Conservation (phyloP, 1,140 invertebrate species). For the Heliothis virescens region DNA sequence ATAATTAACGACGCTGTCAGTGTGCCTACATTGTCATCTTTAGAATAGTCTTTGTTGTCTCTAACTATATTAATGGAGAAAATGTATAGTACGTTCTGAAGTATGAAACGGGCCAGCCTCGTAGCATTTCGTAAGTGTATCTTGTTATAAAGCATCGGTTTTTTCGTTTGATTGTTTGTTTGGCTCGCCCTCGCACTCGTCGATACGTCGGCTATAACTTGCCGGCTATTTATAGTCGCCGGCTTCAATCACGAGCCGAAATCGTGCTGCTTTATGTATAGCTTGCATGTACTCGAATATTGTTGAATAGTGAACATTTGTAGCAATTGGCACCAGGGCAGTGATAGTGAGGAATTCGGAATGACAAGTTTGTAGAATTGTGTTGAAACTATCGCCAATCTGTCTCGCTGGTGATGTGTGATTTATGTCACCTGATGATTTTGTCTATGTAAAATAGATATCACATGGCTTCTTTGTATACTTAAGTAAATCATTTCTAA, state of each 20-base stretch:
- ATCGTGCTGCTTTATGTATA: slow-evolving; percentile 48
- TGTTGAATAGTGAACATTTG: slow-evolving; percentile 5
- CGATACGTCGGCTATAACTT: slow-evolving; percentile 56
- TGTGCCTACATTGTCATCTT: too few relatives aligned
- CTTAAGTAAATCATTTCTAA: too few relatives aligned
- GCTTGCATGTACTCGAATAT: not conserved
- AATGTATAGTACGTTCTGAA: too few relatives aligned
- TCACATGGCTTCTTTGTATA: not conserved
- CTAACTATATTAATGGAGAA: too few relatives aligned
- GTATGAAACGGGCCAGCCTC: not conserved
- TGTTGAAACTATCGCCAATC: not conserved
- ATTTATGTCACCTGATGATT: not conserved
- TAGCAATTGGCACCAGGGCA: not conserved
- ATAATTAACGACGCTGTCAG: too few relatives aligned
- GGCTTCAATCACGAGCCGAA: slow-evolving; percentile 53
- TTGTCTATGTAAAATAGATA: not conserved
- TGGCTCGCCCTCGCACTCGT: slow-evolving; percentile 65
- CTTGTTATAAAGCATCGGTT: slow-evolving; percentile 1
- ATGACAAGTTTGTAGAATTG: not conserved
- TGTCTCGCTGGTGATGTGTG: not conserved
- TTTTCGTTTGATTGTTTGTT: slow-evolving; percentile 60
- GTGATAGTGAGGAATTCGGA: not conserved
- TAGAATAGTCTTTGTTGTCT: too few relatives aligned
- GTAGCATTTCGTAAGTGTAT: not conserved
- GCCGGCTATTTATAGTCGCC: slow-evolving; percentile 59